Conservation (phyloP, 2,888 invertebrate genomes). For the Pyralis farinalis region DNA sequence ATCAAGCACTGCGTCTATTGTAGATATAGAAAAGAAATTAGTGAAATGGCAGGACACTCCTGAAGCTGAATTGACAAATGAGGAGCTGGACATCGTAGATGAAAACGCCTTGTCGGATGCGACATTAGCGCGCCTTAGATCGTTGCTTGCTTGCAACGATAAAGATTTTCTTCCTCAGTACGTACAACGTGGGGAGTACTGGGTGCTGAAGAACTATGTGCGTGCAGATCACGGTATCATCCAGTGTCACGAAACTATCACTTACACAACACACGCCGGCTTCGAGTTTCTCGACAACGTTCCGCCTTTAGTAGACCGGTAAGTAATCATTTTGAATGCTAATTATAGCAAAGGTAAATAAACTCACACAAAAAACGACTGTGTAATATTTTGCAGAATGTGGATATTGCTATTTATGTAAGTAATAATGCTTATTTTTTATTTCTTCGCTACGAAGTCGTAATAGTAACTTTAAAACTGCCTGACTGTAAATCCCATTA, state of each 20-base stretch:
- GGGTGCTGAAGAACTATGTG: constrained; percentile 94
- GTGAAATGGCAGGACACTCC: constrained; percentile 37
- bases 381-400: no score
- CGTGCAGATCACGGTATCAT: constrained; percentile 85
- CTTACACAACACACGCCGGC: constrained; percentile 96
- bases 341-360: neutral
- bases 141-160: constrained; percentile 83
- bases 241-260: constrained; percentile 91
- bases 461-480: no score
- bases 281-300: constrained; percentile 95
- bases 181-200: constrained; percentile 89
- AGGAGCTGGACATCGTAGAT: constrained; percentile 56
- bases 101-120: constrained; percentile 58
- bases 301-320: constrained; percentile 89
- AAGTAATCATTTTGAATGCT: constrained; percentile 31
- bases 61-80: constrained; percentile 52
- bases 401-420: no score
- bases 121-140: constrained; percentile 58
- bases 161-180: constrained; percentile 81
- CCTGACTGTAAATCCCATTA: no score
- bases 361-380: neutral
- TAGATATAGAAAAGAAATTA: constrained; percentile 55
- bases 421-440: no score
- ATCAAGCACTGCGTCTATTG: constrained; percentile 61
- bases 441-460: no score